A percentile compares a stretch with the other conserved stretches of the same genome.
These are phyloP conservation scores for Castor canadensis DNA, from an alignment of 2,113 vertebrate species.

Conservation along the genomic window DNA sequence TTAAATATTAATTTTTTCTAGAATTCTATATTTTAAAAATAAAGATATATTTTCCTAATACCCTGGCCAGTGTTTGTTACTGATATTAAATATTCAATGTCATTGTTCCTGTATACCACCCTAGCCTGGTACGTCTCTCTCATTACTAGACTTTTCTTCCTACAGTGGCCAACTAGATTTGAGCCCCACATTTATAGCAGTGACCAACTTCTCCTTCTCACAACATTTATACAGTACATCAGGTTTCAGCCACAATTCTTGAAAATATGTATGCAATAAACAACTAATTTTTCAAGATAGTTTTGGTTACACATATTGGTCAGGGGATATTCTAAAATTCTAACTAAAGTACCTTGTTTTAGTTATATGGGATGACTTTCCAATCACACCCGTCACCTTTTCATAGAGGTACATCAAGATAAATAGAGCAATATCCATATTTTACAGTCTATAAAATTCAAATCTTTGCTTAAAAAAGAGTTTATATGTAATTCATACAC, in stretches of 20 bases:
- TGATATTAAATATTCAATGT: neutral
- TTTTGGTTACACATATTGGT: conserved; percentile 65
- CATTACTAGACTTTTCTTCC: neutral
- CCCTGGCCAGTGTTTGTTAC: neutral
- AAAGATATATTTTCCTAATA: neutral
- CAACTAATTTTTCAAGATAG: conserved; percentile 76
- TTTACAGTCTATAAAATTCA: conserved; percentile 87
- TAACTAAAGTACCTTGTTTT: conserved; percentile 67
- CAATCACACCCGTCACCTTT: conserved; percentile 81
- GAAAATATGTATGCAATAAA: conserved; percentile 72
- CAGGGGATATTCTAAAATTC: conserved; percentile 66
- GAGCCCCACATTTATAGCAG: neutral
- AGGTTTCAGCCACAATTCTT: conserved; percentile 49
- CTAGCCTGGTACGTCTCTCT: neutral
- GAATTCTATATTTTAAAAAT: neutral
- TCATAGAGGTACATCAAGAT: conserved; percentile 84
- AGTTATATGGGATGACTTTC: conserved; percentile 71
- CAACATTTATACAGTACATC: conserved; percentile 37
- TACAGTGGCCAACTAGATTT: neutral
- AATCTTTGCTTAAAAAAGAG: conserved; percentile 80
- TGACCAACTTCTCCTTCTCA: neutral
- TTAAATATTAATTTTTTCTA: neutral
- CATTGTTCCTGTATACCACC: neutral
- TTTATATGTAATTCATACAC: conserved; percentile 78
- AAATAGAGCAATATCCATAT: conserved; percentile 87